phyloP scores from a whole-genome alignment of 2,113 vertebrate species.

The Ictalurus punctatus region DNA sequence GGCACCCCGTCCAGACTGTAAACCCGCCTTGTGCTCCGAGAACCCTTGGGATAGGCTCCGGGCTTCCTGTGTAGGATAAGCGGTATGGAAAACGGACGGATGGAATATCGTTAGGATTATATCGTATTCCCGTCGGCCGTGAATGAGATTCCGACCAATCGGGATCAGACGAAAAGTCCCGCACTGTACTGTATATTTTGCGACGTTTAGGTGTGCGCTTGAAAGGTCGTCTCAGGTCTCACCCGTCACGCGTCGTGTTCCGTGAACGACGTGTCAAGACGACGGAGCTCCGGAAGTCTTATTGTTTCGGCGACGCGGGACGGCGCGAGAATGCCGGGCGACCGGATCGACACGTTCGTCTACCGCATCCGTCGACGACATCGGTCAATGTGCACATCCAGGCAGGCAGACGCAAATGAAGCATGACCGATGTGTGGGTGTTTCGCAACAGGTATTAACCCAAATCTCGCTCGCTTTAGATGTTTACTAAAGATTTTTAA shows the following conservation, averaged over 20 bases:
- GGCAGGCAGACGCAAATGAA: constrained; percentile 25
- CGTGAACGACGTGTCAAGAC: neutral
- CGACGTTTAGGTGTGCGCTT: neutral
- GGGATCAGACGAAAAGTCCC: neutral
- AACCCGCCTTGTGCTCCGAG: too few relatives aligned
- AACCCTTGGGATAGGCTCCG: too few relatives aligned
- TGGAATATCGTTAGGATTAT: too few relatives aligned
- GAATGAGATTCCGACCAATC: neutral
- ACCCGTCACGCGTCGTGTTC: neutral
- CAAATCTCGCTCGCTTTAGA: constrained; percentile 21
- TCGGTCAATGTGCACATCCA: constrained; percentile 8
- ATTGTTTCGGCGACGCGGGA: neutral
- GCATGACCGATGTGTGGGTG: constrained; percentile 2
- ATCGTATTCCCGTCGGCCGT: neutral
- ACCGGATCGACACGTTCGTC: constrained; percentile 37
- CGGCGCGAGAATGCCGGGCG: constrained; percentile 15
- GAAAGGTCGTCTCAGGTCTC: neutral
- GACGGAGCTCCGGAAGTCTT: neutral
- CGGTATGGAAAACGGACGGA: too few relatives aligned
- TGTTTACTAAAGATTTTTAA: constrained; percentile 23
- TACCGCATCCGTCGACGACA: neutral
- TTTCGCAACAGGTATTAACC: constrained; percentile 17
- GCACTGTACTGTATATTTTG: neutral
- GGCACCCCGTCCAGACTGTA: too few relatives aligned
- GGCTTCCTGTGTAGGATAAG: too few relatives aligned